Conservation (phyloP, 2,113 vertebrate species). For the Cochlearius cochlearius region DNA sequence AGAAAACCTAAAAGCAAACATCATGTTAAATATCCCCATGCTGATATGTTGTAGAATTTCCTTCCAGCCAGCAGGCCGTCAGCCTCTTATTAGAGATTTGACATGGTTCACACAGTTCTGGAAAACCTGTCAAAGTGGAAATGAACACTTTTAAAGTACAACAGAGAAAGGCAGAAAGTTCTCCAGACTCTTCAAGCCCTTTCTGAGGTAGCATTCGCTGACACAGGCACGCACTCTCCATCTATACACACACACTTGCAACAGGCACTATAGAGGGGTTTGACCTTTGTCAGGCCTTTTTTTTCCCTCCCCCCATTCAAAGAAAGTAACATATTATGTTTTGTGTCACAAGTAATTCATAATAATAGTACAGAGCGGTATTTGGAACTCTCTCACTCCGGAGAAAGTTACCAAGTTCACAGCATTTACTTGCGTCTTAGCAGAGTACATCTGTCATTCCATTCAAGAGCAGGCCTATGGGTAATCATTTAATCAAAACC, state of each 20-base stretch:
- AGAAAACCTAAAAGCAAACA: neutral
- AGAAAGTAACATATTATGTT: neutral
- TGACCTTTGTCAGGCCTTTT: neutral
- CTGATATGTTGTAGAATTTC: neutral
- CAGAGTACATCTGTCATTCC: slow-evolving; percentile 55
- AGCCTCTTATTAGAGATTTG: neutral
- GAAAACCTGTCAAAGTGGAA: neutral
- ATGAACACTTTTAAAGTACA: neutral
- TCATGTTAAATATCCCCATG: neutral
- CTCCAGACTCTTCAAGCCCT: neutral
- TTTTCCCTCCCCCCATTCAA: neutral
- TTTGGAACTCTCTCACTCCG: neutral
- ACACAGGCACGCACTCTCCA: neutral
- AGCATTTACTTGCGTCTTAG: slow-evolving; percentile 34
- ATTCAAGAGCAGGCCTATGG: slow-evolving; percentile 44
- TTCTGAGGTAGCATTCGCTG: neutral
- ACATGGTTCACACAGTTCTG: neutral
- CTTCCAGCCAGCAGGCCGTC: neutral
- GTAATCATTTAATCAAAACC: slow-evolving; percentile 72
- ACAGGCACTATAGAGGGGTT: neutral
- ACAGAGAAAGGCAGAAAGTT: neutral
- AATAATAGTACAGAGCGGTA: neutral
- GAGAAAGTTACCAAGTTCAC: slow-evolving; percentile 34
- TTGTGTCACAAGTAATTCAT: slow-evolving; percentile 5
- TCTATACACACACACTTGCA: neutral